Base-by-base conservation (phyloP, 2,888 invertebrate species). In the Lobophora halterata region DNA sequence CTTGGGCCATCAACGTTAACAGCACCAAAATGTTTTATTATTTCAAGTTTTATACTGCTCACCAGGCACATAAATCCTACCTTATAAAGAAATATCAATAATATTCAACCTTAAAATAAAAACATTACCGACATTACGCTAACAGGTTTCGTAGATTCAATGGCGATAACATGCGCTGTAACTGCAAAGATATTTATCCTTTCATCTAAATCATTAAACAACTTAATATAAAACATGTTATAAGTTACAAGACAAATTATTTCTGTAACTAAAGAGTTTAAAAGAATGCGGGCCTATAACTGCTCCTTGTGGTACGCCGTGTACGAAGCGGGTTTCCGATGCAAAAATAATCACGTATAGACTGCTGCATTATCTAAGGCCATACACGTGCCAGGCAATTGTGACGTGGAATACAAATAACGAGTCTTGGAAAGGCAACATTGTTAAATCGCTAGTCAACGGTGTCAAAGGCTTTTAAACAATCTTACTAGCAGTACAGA, bases 311-410 rank as follows among this genome's bases (percentile, higher is more conserved):
- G 47, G 12, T 33, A 64, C 43, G 47, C 58, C 52, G 40, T 31
- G 37, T 37, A 30, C 18, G 24, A 36, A 33, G 25, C 53, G 27
- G 49, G 51, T 52, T 58, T 46, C 45, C 18, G 43, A 52, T 49
- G 52, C 55, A 61, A 59, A 39, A 65, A 58, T 59, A 61, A 60
- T 58, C 50, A 63, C 52, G 58, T 63, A 55, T 49, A 37, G 31
- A 59, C 49, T 52, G 45, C 40, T 55, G 53, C 46, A 53, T 54
- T 56, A 50, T 45, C 52, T 45, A 47, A 37, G 45, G 40, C 36
- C 44, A 43, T 69, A 70, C 77, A 78, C 77, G 78, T 77, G 78
- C 58, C 57, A 32, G 47, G 33, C 47, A 56, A 51, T 57, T 60
- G 48, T 65, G 59, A 64, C 57, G 61, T 23, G 36, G 47, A 39